Percentiles rank a stretch among this genome's conserved stretches.
Evolutionary conservation across 1,140 invertebrate genomes (phyloP).

Genomic region (Acyrthosiphon pisum): DNA sequence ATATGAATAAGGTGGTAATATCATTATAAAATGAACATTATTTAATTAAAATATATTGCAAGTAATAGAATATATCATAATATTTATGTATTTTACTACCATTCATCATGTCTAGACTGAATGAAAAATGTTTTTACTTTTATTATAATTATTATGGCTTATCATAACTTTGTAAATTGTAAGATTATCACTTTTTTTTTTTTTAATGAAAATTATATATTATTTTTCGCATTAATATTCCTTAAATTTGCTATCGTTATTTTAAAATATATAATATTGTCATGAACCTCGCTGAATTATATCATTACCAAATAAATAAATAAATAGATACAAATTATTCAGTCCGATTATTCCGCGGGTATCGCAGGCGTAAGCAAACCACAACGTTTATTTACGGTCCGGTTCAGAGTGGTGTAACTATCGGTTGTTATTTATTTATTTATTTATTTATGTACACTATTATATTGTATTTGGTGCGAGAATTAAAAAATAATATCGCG

Average conservation of each 20-base stretch:
- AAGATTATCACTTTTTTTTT: no score
- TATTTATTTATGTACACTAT: neutral
- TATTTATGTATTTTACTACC: neutral
- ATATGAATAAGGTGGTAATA: no score
- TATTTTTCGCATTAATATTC: no score
- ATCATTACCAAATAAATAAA: no score
- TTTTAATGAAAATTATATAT: no score
- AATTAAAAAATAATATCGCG: neutral
- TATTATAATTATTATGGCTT: neutral
- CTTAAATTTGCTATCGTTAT: no score
- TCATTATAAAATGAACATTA: no score
- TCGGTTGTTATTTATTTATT: neutral
- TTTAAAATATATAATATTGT: no score
- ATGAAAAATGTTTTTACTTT: neutral
- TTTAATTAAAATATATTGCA: no score
- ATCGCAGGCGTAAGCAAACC: neutral
- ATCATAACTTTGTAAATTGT: no score
- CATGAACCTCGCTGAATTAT: no score
- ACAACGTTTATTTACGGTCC: neutral
- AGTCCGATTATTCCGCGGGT: neutral
- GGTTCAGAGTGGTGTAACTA: neutral
- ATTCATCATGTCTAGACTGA: neutral
- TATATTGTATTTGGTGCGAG: neutral
- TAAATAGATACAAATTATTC: neutral
- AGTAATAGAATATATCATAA: neutral